Evolutionary conservation across 2,888 invertebrate species (phyloP).

Genomic region (Hirtodrosophila cameraria): DNA sequence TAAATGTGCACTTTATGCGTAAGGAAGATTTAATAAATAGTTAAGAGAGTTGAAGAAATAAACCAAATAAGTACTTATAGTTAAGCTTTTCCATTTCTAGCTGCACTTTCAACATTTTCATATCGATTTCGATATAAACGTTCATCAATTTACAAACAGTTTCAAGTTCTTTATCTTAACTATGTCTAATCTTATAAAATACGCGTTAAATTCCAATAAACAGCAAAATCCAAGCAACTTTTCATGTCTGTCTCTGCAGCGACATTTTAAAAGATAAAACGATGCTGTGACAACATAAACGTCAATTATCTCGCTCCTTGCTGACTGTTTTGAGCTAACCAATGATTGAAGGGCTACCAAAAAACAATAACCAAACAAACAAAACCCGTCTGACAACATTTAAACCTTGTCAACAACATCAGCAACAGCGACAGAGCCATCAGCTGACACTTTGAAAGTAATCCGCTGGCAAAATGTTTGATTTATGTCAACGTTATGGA

Average conservation of each 20-base stretch:
- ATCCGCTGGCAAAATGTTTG: slow-evolving; percentile 63
- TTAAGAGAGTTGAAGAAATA: neutral
- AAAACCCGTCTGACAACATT: slow-evolving; percentile 38
- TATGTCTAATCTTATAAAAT: slow-evolving; percentile 37
- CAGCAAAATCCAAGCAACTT: slow-evolving; percentile 49
- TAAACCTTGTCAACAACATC: slow-evolving; percentile 52
- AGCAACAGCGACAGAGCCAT: slow-evolving; percentile 30
- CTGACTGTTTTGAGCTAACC: neutral
- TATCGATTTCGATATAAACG: slow-evolving; percentile 58
- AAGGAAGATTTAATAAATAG: neutral
- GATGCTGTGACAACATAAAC: slow-evolving; percentile 41
- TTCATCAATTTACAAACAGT: slow-evolving; percentile 17
- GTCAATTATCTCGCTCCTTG: slow-evolving; percentile 59
- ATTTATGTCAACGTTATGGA: slow-evolving; percentile 64
- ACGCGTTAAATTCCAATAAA: slow-evolving; percentile 60
- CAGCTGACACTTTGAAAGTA: slow-evolving; percentile 60
- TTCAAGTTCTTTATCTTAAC: neutral
- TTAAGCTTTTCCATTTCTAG: too few species aligned
- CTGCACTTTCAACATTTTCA: slow-evolving; percentile 12
- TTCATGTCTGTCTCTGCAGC: slow-evolving; percentile 24
- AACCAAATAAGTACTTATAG: too few species aligned
- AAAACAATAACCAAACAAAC: slow-evolving; percentile 45
- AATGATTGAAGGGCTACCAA: slow-evolving; percentile 54
- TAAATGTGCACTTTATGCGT: neutral
- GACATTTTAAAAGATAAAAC: slow-evolving; percentile 56